Percentiles rank a stretch among this genome's conserved stretches.
Conservation (phyloP, 2,113 vertebrate species). For the Alaudala cheleensis region DNA sequence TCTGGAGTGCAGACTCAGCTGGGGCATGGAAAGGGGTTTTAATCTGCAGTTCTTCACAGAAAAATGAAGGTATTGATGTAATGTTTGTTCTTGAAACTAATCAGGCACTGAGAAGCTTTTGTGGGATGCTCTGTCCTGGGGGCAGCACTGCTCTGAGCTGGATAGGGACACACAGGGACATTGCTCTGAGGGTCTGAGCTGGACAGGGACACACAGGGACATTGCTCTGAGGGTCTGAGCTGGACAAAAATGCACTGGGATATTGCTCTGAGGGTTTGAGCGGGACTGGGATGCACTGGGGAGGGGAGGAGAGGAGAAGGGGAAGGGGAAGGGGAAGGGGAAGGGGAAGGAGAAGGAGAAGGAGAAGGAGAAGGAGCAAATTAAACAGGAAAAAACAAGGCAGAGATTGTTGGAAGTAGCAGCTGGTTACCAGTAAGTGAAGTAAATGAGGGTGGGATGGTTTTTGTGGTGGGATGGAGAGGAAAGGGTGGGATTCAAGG, state of each 20-base stretch:
- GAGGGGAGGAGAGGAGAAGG: fast-evolving
- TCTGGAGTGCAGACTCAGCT: neutral
- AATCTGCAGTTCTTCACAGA: neutral
- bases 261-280: neutral
- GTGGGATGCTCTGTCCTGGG: neutral
- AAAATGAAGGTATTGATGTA: neutral
- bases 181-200: too few relatives aligned
- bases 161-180: too few relatives aligned
- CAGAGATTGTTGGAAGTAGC: neutral
- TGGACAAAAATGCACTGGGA: neutral
- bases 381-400: fast-evolving
- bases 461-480: neutral
- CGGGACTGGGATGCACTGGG: neutral
- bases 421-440: fast-evolving
- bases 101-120: neutral
- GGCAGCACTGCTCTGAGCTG: neutral
- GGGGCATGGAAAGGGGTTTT: neutral
- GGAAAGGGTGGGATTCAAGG: neutral
- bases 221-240: neutral
- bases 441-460: neutral
- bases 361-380: neutral
- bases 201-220: too few relatives aligned
- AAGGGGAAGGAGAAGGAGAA: neutral
- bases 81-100: neutral
- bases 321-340: too few relatives aligned